These are phyloP conservation scores for Epizoanthus ramosus DNA, from an alignment of 92 coral and sea anemone genomes.

Conservation along the genomic window DNA sequence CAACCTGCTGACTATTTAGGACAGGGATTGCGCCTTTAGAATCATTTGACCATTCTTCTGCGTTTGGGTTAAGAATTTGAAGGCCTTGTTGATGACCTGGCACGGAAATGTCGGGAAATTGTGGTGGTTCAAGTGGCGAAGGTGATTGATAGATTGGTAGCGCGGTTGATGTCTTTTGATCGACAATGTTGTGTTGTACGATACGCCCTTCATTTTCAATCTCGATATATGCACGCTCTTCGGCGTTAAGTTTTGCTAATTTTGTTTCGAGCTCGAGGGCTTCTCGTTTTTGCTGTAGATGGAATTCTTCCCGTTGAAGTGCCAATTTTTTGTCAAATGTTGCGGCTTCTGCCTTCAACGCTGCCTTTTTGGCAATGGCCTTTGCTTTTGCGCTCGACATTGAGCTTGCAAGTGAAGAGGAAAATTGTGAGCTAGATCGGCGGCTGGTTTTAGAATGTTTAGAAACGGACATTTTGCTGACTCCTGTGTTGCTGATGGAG, in stretches of 20 bases:
- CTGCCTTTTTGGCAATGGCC: conserved; percentile 33
- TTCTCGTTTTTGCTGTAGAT: conserved; percentile 16
- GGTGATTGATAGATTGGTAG: too few relatives aligned
- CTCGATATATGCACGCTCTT: conserved; percentile 31
- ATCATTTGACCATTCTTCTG: too few relatives aligned
- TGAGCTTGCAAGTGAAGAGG: background rate
- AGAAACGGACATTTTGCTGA: background rate
- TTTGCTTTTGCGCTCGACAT: conserved; percentile 34
- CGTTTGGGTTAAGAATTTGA: too few relatives aligned
- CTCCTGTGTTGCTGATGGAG: conserved; percentile 39
- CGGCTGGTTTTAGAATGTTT: conserved; percentile 11
- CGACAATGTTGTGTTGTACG: too few relatives aligned
- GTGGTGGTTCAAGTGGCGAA: too few relatives aligned
- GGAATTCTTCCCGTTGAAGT: conserved; percentile 28
- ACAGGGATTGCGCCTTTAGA: too few relatives aligned
- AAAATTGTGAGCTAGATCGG: conserved; percentile 6
- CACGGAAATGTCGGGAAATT: too few relatives aligned
- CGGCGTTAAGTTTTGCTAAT: conserved; percentile 43
- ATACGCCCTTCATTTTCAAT: too few relatives aligned
- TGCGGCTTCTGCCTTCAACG: conserved; percentile 30
- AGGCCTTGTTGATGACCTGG: too few relatives aligned
- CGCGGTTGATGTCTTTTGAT: too few relatives aligned
- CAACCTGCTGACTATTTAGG: too few relatives aligned
- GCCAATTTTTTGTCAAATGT: background rate
- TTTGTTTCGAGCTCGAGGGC: conserved; percentile 18